Base-by-base conservation (phyloP, 2,888 invertebrate genomes). In the Calephelis perditalis region DNA sequence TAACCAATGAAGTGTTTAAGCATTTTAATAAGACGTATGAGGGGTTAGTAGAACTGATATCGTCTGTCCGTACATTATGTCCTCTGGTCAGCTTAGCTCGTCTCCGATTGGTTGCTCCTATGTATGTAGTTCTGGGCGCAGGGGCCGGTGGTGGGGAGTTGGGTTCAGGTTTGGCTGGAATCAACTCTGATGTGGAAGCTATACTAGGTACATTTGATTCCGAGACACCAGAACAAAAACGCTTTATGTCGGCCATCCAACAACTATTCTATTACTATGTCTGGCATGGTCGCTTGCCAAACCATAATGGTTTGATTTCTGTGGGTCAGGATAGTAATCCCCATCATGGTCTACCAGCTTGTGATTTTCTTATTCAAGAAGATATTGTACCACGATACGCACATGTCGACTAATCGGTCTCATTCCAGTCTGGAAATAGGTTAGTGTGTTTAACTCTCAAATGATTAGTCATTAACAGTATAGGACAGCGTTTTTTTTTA, bases 211-310 rank as follows among this genome's bases (percentile, higher is more conserved):
- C 93, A 11, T 96, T 95, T 70, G 93, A 94, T 63, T 94, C 95
- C 0, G 93, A 93, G 70, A 93, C 93, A 47, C 93, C 94, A 0
- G 94, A 95, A 71, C 95, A 96, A 75, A 92, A 94, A 52, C 91
- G 95, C 15, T 96, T 94, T 75, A 93, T 95, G 69, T 92, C 94
- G 0, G 94, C 96, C 10, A 95, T 97, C 91, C 96, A 96, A 74
- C 94, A 94, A 67, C 82, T 96, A 43, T 97, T 97, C 81, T 96
- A 96, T 80, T 93, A 95, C 71, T 97, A 93, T 72, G 95, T 96
- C 2, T 93, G 94, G 91, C 93, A 95, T 68, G 96, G 95, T n/a
- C 92, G 91, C 67, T 86, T 95, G 61, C 86, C 92, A 10, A 92
- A 93, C n/a, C 91, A 92, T 61, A 82, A 89, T 44, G 87, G 91